A percentile compares a stretch with the other conserved stretches of the same genome.
These are phyloP conservation scores for Hippocampus zosterae DNA, from an alignment of 2,113 vertebrate species.

Conservation along the genomic window DNA sequence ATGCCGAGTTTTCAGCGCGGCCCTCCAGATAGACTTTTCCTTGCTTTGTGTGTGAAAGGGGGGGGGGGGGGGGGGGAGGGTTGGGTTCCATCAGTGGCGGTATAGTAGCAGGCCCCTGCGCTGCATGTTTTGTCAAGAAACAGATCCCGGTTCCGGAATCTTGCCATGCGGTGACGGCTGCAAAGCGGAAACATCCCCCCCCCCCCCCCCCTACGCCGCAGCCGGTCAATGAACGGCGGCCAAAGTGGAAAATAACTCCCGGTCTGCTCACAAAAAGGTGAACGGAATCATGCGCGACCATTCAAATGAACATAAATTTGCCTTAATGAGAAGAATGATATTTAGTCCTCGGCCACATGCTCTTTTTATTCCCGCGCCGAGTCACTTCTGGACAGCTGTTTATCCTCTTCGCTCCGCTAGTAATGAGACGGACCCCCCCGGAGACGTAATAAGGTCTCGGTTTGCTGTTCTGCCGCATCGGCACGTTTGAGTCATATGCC, in stretches of 20 bases:
- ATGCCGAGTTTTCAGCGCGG: too few species aligned
- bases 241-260: not conserved
- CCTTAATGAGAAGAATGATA: conserved; percentile 8
- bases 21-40: too few species aligned
- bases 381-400: not conserved
- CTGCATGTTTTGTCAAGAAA: too few species aligned
- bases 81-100: too few species aligned
- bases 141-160: too few species aligned
- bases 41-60: too few species aligned
- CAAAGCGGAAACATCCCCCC: not conserved
- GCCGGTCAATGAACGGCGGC: not conserved
- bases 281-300: too few species aligned
- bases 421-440: conserved; percentile 1
- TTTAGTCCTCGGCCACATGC: not conserved
- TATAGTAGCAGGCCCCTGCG: too few species aligned
- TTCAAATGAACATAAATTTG: not conserved
- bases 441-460: conserved; percentile 2
- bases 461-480: not conserved
- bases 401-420: not conserved
- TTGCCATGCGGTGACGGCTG: too few species aligned
- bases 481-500: conserved; percentile 3
- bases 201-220: not conserved
- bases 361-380: not conserved
- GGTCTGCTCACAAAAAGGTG: not conserved
- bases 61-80: too few species aligned